These are phyloP conservation scores for Rhinolophus sinicus DNA, from an alignment of 2,113 vertebrate species.

Conservation along the genomic window DNA sequence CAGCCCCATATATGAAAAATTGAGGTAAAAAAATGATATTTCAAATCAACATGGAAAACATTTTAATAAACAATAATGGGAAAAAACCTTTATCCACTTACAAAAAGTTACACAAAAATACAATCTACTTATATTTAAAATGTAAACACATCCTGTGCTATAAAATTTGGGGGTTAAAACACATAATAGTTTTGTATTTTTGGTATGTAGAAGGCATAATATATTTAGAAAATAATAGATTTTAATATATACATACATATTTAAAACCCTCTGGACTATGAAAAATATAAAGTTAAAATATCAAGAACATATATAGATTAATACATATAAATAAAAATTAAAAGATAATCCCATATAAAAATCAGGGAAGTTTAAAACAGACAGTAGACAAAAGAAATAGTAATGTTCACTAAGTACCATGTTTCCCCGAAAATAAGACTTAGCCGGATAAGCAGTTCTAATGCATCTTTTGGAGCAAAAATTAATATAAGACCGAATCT, in stretches of 20 bases:
- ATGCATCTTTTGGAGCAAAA: too few relatives aligned
- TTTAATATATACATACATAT: neutral
- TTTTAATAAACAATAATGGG: neutral
- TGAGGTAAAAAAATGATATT: conserved; percentile 15
- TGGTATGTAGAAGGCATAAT: neutral
- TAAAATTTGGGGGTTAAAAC: neutral
- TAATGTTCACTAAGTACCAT: neutral
- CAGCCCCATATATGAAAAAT: neutral
- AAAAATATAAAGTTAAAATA: neutral
- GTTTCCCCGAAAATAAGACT: too few relatives aligned
- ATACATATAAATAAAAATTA: neutral
- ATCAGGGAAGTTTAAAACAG: neutral
- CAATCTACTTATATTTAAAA: neutral
- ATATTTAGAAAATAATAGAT: neutral
- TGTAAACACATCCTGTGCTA: neutral
- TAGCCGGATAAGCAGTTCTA: too few relatives aligned
- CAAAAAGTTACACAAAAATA: neutral
- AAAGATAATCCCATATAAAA: neutral
- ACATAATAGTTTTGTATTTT: neutral
- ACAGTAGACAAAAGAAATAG: neutral
- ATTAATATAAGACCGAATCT: too few relatives aligned
- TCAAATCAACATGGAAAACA: neutral
- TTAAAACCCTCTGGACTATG: neutral
- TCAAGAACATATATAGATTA: neutral
- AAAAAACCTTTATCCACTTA: neutral